Evolutionary conservation across 2,113 vertebrate species (phyloP).

Genomic region (Helogale parvula): DNA sequence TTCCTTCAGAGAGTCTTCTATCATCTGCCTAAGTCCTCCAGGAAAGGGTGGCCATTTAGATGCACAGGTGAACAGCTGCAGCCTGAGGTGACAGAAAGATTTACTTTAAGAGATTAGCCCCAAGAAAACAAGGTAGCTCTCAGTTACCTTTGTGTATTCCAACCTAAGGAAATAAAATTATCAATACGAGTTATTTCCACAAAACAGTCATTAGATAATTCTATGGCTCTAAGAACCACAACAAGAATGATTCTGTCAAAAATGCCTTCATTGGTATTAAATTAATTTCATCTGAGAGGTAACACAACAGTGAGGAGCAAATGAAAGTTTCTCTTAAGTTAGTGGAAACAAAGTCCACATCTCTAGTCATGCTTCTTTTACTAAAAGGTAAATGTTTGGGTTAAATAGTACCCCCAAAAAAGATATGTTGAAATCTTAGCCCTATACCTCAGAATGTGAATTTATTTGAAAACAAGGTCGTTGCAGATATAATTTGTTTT

Average conservation of each 20-base stretch:
- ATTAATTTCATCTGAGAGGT: constrained; percentile 44
- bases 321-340: not conserved
- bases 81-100: not conserved
- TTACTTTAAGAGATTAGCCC: not conserved
- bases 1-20: constrained; percentile 33
- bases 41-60: not conserved
- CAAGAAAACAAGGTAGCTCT: constrained; percentile 39
- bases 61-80: constrained; percentile 17
- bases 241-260: not conserved
- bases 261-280: not conserved
- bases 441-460: not conserved
- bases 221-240: not conserved
- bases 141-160: constrained; percentile 14
- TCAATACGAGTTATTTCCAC: constrained; percentile 33
- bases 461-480: not conserved
- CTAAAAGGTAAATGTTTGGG: not conserved
- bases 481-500: not conserved
- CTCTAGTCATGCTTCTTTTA: not conserved
- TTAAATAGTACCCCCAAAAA: not conserved
- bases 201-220: constrained; percentile 40
- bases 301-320: not conserved
- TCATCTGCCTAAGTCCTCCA: not conserved
- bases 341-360: not conserved
- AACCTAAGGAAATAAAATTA: constrained; percentile 47
- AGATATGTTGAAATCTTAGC: not conserved